phyloP scores from a whole-genome alignment of 2,888 invertebrate genomes.

The Lepidochrysops patricia region DNA sequence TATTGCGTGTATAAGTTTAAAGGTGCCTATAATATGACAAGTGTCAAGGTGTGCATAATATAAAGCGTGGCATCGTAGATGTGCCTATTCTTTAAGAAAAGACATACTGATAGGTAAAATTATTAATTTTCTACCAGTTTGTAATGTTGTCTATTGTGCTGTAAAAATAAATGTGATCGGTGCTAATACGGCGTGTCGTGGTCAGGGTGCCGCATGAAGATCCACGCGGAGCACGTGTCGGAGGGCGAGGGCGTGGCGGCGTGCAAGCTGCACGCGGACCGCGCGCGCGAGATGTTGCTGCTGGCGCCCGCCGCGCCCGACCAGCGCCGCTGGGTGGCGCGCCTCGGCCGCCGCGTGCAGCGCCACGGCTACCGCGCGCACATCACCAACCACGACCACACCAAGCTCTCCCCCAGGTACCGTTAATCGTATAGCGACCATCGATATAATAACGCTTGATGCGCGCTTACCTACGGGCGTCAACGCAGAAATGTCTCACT shows the following conservation, averaged over 20 bases:
- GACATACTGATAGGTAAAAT: no score
- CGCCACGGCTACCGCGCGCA: conserved; percentile 95
- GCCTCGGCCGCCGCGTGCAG: conserved; percentile 93
- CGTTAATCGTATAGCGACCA: no score
- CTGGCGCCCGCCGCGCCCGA: conserved; percentile 89
- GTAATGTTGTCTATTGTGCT: no score
- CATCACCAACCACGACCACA: conserved; percentile 73
- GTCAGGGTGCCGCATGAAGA: conserved; percentile 94
- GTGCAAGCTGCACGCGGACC: conserved; percentile 97
- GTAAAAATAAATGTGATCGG: no score
- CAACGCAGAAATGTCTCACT: no score
- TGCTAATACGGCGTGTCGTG: not conserved
- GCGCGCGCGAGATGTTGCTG: conserved; percentile 94
- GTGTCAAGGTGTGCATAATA: no score
- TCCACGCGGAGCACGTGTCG: conserved; percentile 97
- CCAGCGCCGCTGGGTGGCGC: conserved; percentile 94
- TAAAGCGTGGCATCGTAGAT: no score
- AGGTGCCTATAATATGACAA: no score
- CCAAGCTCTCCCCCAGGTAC: conserved; percentile 58
- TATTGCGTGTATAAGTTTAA: no score
- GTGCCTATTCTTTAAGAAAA: no score
- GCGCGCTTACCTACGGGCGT: no score
- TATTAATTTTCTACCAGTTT: no score
- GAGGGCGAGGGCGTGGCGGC: conserved; percentile 88
- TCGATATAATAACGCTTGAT: conserved; percentile 46